Conservation (phyloP, 2,113 vertebrate genomes). For the Morone chrysops region DNA sequence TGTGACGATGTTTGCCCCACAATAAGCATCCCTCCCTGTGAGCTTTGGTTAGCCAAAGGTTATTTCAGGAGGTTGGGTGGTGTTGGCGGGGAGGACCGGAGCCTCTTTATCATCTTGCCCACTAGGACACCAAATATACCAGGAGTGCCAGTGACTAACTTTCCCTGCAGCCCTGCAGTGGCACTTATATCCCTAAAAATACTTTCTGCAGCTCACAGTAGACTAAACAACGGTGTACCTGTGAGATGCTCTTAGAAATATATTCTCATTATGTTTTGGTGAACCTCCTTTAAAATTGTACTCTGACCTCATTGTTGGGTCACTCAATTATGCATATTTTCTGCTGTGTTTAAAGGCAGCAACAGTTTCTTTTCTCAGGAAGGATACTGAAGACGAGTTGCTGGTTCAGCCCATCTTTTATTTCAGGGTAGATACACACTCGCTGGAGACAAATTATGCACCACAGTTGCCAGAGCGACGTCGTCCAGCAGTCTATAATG, state of each 20-base stretch:
- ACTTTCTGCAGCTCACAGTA: constrained; percentile 29
- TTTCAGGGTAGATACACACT: constrained; percentile 59
- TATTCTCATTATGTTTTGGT: constrained; percentile 41
- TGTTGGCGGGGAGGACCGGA: not conserved
- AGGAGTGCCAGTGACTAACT: not conserved
- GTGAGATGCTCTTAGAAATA: constrained; percentile 23
- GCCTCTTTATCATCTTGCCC: constrained; percentile 26
- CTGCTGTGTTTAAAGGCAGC: constrained; percentile 31
- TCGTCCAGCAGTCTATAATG: constrained; percentile 69
- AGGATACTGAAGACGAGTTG: constrained; percentile 29
- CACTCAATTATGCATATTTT: constrained; percentile 43
- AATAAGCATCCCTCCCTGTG: not conserved
- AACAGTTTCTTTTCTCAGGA: constrained; percentile 20
- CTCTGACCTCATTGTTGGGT: constrained; percentile 5
- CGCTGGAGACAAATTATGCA: constrained; percentile 69
- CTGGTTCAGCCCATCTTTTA: constrained; percentile 67
- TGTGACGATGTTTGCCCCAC: not conserved
- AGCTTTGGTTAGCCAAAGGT: constrained; percentile 8
- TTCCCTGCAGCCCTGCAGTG: constrained; percentile 13
- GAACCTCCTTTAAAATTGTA: constrained; percentile 43
- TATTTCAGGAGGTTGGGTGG: not conserved
- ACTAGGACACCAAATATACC: constrained; percentile 14
- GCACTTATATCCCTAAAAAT: constrained; percentile 42
- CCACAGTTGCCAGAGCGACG: constrained; percentile 64
- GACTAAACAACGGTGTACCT: constrained; percentile 63